These are phyloP conservation scores for Nomada goodeniana DNA, from an alignment of 2,888 invertebrate genomes.

Conservation along the genomic window DNA sequence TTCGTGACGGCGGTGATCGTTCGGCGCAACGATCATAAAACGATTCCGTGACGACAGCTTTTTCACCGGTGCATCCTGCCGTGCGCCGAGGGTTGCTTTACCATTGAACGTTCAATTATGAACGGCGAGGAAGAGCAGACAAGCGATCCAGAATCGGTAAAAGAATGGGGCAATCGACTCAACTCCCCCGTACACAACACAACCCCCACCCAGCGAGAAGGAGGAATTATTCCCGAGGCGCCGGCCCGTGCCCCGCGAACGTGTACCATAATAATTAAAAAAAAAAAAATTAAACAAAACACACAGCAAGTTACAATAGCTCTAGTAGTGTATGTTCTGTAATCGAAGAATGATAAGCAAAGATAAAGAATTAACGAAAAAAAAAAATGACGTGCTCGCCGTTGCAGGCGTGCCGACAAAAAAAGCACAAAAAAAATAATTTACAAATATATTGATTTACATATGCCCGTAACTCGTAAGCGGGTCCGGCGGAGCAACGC, in stretches of 20 bases:
- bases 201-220: conserved; percentile 57
- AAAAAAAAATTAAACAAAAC: conserved; percentile 66
- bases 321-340: conserved; percentile 84
- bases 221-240: conserved; percentile 76
- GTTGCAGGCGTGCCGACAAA: conserved; percentile 73
- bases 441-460: conserved; percentile 85
- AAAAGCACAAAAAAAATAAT: conserved; percentile 81
- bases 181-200: conserved; percentile 43
- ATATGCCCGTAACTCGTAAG: conserved; percentile 85
- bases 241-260: conserved; percentile 81
- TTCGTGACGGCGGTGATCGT: conserved; percentile 74
- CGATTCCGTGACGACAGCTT: conserved; percentile 79
- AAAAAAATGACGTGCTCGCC: conserved; percentile 63
- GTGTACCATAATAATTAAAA: conserved; percentile 81
- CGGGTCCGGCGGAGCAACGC: conserved; percentile 79
- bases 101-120: conserved; percentile 24
- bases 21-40: conserved; percentile 63
- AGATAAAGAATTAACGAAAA: conserved; percentile 69
- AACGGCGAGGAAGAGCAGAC: not conserved
- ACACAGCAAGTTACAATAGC: conserved; percentile 82
- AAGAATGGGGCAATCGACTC: conserved; percentile 45
- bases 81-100: conserved; percentile 80
- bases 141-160: conserved; percentile 36
- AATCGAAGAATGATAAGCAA: conserved; percentile 82
- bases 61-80: conserved; percentile 80